Base-by-base conservation (phyloP, 2,797 vertebrate genomes). In the Spinus olivaceus region DNA sequence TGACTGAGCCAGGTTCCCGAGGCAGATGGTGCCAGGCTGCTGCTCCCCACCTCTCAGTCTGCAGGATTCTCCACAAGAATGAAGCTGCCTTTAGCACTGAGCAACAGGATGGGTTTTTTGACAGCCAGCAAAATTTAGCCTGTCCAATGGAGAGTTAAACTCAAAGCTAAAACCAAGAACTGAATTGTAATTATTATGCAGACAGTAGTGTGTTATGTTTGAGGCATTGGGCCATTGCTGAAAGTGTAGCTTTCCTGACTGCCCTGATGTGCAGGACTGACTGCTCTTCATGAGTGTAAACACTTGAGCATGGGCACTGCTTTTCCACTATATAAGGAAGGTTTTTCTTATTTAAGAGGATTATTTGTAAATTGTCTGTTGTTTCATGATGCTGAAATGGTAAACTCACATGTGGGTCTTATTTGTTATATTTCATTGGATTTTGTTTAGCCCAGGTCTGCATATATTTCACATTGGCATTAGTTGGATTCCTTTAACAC, bases 321-420 rank as follows among this genome's bases (percentile, higher is more conserved):
- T 57, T 91, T 95, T 64, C 63, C 46, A 42, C 13, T 77, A 12
- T 82, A 72, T 92, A 77, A 89, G 83, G 33, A 95, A 93, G 44
- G 12, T 46, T 49, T 51, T 82, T 87, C n/a, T 79, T 84, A 77
- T 56, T 84, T 78, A 54, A 50, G 54, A 77, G 16, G 37, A 33
- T 74, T 94, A 66, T 69, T 89, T 69, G 46, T 23, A 51, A 83
- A 17, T 25, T 63, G 1, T 14, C 14, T 70, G 5, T 51, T 64
- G 1, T 42, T 83, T 77, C 57, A 57, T 70, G 41, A 20, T 6
- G 53, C 15, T 59, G 61, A 81, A 90, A 63, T 32, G 15, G 8
- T 81, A 78, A 84, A 69, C 8, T 82, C 12, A 11, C 10, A 35
- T 9, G 12, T 53, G 47, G 70, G 6, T 59, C 23, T n/a, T 78